Conservation (phyloP, 2,113 vertebrate species). For the Gopherus evgoodei region DNA sequence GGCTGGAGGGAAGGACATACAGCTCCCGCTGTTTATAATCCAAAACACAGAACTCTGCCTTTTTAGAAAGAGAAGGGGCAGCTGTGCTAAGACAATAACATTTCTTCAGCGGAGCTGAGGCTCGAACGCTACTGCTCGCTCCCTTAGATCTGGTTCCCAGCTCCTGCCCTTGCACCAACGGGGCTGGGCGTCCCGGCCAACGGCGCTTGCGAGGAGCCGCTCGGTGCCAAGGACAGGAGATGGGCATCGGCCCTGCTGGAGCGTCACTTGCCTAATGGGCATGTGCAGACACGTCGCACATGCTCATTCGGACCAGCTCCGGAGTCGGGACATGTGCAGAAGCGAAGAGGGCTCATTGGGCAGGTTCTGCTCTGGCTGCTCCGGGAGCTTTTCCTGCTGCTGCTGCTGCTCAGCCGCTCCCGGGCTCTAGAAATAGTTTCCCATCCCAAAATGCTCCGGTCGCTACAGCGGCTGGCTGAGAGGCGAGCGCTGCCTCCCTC, state of each 20-base stretch:
- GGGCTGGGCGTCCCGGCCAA: neutral
- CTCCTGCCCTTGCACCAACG: neutral
- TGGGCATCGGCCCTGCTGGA: neutral
- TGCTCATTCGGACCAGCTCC: neutral
- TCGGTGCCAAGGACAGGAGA: neutral
- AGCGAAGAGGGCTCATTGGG: neutral
- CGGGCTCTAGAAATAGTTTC: conserved; percentile 52
- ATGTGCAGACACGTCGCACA: neutral
- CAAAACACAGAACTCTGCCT: neutral
- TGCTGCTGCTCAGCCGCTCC: neutral
- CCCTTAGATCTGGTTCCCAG: neutral
- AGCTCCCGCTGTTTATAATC: neutral
- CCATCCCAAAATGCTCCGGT: conserved; percentile 55
- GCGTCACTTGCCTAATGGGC: neutral
- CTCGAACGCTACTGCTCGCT: neutral
- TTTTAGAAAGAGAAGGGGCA: neutral
- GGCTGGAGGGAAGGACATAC: neutral
- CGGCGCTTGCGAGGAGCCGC: too few species aligned
- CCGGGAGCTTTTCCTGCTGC: conserved; percentile 50
- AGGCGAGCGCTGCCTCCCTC: neutral
- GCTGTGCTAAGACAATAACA: neutral
- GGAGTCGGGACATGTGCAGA: neutral
- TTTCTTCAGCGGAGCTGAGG: neutral
- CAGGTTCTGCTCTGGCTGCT: conserved; percentile 26
- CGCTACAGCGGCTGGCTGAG: conserved; percentile 37